Percentiles rank a stretch among this genome's conserved stretches.
These are phyloP conservation scores for Amaurobius ferox DNA, from an alignment of 2,888 invertebrate genomes.

Conservation along the genomic window DNA sequence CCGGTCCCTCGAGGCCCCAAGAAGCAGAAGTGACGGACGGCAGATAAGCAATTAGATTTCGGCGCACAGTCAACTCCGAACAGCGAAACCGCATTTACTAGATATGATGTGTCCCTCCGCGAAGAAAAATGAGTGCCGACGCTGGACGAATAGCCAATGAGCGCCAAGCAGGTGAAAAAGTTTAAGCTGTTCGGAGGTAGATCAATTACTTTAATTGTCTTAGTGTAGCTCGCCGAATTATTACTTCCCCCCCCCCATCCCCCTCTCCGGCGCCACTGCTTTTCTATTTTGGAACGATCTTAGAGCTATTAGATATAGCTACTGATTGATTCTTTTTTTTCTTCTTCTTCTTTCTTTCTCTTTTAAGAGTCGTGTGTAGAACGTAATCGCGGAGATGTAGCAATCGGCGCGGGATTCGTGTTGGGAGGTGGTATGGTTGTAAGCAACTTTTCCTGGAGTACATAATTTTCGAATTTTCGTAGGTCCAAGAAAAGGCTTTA, in stretches of 20 bases:
- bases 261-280: background rate
- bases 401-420: no score
- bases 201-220: conserved; percentile 8
- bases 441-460: no score
- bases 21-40: background rate
- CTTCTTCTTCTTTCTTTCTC: no score
- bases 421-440: no score
- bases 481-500: no score
- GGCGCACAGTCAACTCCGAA: background rate
- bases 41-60: conserved; percentile 5
- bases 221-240: background rate
- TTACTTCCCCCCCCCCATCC: background rate
- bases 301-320: background rate
- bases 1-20: background rate
- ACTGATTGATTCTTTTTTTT: background rate
- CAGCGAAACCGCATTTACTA: conserved; percentile 1
- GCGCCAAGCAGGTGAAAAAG: background rate
- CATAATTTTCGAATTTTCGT: no score
- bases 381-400: no score
- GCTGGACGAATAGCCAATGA: no score
- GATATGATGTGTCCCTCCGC: conserved; percentile 1
- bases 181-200: background rate
- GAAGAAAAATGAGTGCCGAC: background rate
- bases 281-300: background rate
- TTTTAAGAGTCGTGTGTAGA: no score